Conservation (phyloP, 2,888 invertebrate genomes). For the Orthosia cruda region DNA sequence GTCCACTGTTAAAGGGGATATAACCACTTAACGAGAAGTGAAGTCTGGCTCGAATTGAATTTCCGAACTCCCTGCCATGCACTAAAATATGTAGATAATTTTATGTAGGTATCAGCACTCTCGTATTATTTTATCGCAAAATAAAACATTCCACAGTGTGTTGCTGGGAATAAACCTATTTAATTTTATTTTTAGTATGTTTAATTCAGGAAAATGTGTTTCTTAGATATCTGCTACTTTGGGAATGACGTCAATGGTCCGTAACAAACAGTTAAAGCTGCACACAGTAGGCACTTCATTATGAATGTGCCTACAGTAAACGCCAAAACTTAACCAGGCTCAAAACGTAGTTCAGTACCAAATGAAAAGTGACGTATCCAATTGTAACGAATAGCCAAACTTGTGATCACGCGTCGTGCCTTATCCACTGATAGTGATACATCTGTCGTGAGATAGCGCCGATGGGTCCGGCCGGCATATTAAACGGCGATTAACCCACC, state of each 20-base stretch:
- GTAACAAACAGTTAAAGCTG: background rate
- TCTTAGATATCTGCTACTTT: background rate
- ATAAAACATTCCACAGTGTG: background rate
- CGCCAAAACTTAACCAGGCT: slow-evolving; percentile 43
- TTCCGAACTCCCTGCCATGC: slow-evolving; percentile 79
- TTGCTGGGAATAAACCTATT: background rate
- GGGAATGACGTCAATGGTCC: background rate
- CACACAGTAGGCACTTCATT: background rate
- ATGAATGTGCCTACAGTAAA: slow-evolving; percentile 39
- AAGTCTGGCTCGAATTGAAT: slow-evolving; percentile 90
- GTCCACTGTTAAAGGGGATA: slow-evolving; percentile 85
- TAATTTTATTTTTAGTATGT: background rate
- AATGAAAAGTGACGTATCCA: background rate
- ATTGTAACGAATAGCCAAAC: slow-evolving; percentile 19
- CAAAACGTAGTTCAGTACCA: slow-evolving; percentile 11
- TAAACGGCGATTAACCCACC: slow-evolving; percentile 91
- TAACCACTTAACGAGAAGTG: slow-evolving; percentile 90
- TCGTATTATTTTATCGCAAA: slow-evolving; percentile 18
- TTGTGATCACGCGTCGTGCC: slow-evolving; percentile 68
- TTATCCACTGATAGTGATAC: slow-evolving; percentile 72
- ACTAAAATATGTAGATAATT: slow-evolving; percentile 76
- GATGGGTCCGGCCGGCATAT: slow-evolving; percentile 88
- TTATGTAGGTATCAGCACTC: slow-evolving; percentile 38
- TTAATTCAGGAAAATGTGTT: slow-evolving; percentile 10
- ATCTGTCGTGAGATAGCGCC: slow-evolving; percentile 67